phyloP scores from a whole-genome alignment of 1,140 invertebrate genomes.

The Diorhabda carinulata region DNA sequence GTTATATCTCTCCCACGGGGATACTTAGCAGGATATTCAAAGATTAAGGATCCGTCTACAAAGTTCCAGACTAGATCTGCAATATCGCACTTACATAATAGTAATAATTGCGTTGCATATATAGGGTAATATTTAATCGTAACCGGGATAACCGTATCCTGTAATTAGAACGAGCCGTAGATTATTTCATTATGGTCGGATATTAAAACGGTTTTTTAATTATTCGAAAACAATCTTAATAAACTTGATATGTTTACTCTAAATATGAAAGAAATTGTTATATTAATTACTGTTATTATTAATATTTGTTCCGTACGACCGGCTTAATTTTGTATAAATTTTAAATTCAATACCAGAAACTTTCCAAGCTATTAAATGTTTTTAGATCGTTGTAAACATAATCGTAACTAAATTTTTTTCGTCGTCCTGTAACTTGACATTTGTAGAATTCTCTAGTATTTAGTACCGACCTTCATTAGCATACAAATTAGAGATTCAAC shows the following conservation, averaged over 20 bases:
- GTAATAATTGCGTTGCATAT: constrained; percentile 13
- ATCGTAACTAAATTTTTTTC: neutral
- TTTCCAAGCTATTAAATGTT: too few species aligned
- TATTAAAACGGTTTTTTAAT: too few species aligned
- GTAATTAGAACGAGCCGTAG: constrained; percentile 29
- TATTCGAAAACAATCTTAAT: too few species aligned
- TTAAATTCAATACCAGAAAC: too few species aligned
- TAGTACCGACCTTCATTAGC: neutral
- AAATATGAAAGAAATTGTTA: too few species aligned
- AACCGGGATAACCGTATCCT: constrained; percentile 24
- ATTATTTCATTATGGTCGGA: constrained; percentile 27
- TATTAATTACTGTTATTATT: too few species aligned
- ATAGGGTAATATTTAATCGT: constrained; percentile 29
- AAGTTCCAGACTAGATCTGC: neutral
- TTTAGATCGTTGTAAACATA: neutral
- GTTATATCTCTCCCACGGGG: too few species aligned
- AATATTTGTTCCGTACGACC: too few species aligned
- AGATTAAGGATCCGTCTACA: too few species aligned
- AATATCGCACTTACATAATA: constrained; percentile 20
- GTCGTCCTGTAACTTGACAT: neutral
- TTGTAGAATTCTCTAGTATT: neutral
- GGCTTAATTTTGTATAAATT: too few species aligned
- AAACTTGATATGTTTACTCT: too few species aligned
- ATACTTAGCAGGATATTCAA: too few species aligned
- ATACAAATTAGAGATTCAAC: constrained; percentile 2